These are phyloP conservation scores for Mixornis gularis DNA, from an alignment of 2,113 vertebrate species.

Conservation along the genomic window DNA sequence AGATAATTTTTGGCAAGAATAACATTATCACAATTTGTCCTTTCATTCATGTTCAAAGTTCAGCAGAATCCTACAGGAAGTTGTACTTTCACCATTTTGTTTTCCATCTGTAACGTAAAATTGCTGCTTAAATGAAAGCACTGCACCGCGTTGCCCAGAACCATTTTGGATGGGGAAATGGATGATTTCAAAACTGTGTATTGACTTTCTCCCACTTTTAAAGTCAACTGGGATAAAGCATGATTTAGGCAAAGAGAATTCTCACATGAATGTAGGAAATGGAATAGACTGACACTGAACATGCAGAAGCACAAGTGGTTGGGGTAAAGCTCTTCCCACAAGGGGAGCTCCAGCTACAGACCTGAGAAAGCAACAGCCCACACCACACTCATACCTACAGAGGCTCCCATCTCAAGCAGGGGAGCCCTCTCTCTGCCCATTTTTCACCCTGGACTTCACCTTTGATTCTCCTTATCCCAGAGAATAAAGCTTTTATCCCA, in stretches of 20 bases:
- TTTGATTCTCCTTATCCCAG: background rate
- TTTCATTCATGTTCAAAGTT: background rate
- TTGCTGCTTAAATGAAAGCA: background rate
- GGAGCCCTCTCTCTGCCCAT: background rate
- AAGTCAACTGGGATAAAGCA: background rate
- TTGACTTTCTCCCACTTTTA: background rate
- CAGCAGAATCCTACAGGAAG: background rate
- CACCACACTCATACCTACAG: background rate
- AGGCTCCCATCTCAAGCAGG: background rate
- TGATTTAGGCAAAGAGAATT: background rate
- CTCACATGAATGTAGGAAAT: background rate
- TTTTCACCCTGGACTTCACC: background rate
- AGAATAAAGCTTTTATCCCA: background rate
- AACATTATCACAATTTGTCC: background rate
- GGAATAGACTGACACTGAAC: background rate
- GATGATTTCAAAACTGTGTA: background rate
- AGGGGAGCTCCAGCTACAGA: background rate
- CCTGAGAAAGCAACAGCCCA: background rate
- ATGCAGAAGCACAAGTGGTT: accelerated
- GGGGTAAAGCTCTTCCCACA: background rate
- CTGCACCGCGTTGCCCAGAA: accelerated
- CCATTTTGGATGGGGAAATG: background rate
- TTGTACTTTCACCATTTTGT: background rate
- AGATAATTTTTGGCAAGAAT: background rate
- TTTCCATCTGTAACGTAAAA: background rate